Evolutionary conservation across 2,113 vertebrate species (phyloP).

Genomic region (Ciconia stormi): DNA sequence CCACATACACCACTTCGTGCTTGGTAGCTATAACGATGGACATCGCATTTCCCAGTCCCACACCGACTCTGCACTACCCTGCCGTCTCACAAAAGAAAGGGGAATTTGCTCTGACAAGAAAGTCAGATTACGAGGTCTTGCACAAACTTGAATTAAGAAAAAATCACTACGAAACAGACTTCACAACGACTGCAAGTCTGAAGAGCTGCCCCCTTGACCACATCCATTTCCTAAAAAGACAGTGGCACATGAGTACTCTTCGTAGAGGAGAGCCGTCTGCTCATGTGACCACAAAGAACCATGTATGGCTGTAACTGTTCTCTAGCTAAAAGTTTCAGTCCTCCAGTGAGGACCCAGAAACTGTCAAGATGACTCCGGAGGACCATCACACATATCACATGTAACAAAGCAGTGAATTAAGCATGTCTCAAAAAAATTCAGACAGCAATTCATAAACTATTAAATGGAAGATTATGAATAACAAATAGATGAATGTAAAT

Average conservation of each 20-base stretch:
- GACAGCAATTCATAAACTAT: slow-evolving; percentile 19
- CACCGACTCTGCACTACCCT: background rate
- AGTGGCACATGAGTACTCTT: background rate
- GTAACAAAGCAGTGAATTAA: background rate
- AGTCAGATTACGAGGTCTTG: background rate
- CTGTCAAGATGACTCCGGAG: background rate
- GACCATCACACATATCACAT: background rate
- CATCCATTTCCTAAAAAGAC: background rate
- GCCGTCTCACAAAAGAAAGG: background rate
- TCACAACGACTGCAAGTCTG: background rate
- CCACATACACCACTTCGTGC: background rate
- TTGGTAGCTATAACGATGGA: background rate
- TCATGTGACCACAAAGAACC: background rate
- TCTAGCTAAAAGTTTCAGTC: background rate
- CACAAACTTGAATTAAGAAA: background rate
- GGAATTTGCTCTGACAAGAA: background rate
- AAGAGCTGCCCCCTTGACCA: background rate
- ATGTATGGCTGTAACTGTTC: background rate
- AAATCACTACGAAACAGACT: background rate
- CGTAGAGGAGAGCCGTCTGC: background rate
- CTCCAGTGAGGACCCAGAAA: background rate
- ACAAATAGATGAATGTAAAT: slow-evolving; percentile 34
- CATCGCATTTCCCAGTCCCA: background rate
- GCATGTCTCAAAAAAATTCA: background rate
- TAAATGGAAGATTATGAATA: slow-evolving; percentile 41